These are phyloP conservation scores for Hipposideros larvatus DNA, from an alignment of 2,797 vertebrate genomes.

Conservation along the genomic window DNA sequence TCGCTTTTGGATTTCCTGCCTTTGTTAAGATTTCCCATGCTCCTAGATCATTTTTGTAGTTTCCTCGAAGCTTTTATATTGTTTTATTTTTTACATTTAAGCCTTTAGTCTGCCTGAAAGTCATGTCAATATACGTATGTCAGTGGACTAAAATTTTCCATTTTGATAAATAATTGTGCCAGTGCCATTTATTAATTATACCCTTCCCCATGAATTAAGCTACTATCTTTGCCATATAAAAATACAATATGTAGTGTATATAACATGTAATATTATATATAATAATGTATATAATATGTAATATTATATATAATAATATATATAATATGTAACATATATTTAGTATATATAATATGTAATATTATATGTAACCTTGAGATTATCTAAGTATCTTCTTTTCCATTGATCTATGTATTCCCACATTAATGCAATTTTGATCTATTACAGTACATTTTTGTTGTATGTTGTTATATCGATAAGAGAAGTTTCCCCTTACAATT, in stretches of 20 bases:
- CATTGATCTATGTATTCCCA: neutral
- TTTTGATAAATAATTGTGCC: neutral
- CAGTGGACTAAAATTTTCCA: neutral
- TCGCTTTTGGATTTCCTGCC: constrained; percentile 22
- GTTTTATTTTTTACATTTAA: constrained; percentile 13
- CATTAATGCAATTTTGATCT: neutral
- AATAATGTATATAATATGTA: neutral
- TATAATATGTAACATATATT: neutral
- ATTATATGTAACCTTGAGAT: neutral
- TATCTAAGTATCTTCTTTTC: neutral
- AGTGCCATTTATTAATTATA: neutral
- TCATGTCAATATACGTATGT: neutral
- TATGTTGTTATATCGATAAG: neutral
- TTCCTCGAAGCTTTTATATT: neutral
- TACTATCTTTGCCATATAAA: neutral
- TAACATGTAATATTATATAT: too few species aligned
- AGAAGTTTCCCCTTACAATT: neutral
- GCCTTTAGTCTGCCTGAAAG: neutral
- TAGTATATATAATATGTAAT: too few species aligned
- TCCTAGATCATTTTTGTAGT: neutral
- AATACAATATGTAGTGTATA: too few species aligned
- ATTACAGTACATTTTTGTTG: constrained; percentile 3
- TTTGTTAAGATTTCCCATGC: constrained; percentile 16
- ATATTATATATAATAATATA: neutral
- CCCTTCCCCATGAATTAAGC: neutral